These are phyloP conservation scores for Archocentrus centrarchus DNA, from an alignment of 2,113 vertebrate species.

Conservation along the genomic window DNA sequence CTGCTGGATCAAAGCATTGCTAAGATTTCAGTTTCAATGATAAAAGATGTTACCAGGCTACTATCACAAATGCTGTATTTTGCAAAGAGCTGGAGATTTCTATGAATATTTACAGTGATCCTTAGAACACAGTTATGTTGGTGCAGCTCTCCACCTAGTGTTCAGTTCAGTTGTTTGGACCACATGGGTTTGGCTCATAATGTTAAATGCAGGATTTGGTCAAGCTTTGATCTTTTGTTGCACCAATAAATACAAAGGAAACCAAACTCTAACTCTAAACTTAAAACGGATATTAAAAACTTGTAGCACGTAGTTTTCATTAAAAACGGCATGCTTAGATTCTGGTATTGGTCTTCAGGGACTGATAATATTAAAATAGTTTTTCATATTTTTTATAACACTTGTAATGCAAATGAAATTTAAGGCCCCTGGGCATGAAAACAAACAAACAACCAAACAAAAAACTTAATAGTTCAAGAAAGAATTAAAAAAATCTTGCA, in stretches of 20 bases:
- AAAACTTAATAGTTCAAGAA: neutral
- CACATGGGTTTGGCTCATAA: neutral
- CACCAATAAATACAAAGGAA: neutral
- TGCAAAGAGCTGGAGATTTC: neutral
- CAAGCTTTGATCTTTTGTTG: neutral
- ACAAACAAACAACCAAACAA: neutral
- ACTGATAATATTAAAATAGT: neutral
- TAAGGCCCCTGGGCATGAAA: neutral
- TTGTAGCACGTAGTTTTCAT: neutral
- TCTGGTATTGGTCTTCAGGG: neutral
- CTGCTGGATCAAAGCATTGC: neutral
- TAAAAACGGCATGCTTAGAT: neutral
- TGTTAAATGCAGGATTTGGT: neutral
- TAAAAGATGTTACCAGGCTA: neutral
- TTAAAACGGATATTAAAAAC: neutral
- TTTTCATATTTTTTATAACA: neutral
- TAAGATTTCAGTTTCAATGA: neutral
- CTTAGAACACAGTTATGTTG: neutral
- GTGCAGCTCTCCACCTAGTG: slow-evolving; percentile 88
- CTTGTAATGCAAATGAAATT: neutral
- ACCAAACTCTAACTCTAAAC: too few species aligned
- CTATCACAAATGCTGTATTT: neutral
- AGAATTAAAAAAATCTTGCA: slow-evolving; percentile 37
- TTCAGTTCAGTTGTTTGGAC: slow-evolving; percentile 58
- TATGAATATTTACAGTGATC: neutral